phyloP scores from a whole-genome alignment of 2,888 invertebrate genomes.

The Oegoconia quadripuncta region DNA sequence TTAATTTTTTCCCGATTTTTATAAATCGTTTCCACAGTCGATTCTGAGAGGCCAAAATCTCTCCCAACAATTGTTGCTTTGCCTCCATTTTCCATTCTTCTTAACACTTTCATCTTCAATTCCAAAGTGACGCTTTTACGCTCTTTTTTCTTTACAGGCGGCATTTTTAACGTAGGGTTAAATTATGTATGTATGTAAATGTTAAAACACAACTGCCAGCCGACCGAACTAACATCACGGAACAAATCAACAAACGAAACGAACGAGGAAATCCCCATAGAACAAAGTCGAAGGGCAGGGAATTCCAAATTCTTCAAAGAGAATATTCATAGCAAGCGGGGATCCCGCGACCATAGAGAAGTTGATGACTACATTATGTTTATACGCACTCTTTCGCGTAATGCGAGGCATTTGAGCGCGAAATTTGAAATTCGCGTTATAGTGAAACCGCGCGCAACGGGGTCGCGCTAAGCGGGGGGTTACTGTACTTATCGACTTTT shows the following conservation, averaged over 20 bases:
- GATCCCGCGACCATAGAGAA: slow-evolving; percentile 3
- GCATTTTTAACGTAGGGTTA: slow-evolving; percentile 14
- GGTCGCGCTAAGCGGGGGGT: no score
- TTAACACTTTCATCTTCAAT: slow-evolving; percentile 16
- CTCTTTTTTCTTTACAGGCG: slow-evolving; percentile 14
- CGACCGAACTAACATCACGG: slow-evolving; percentile 1
- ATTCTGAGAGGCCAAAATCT: slow-evolving; percentile 4
- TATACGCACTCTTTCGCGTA: slow-evolving; percentile 7
- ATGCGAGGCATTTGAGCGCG: no score
- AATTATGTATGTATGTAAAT: slow-evolving; percentile 14
- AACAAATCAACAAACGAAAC: not conserved
- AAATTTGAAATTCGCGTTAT: no score
- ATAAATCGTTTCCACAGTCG: not conserved
- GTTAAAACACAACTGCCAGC: no score
- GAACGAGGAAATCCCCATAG: slow-evolving; percentile 10
- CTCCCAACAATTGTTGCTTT: slow-evolving; percentile 5
- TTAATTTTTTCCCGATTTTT: slow-evolving; percentile 4
- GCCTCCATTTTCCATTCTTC: slow-evolving; percentile 16
- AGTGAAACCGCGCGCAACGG: no score
- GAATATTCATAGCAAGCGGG: slow-evolving; percentile 3
- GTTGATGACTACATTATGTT: slow-evolving; percentile 5
- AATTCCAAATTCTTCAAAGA: slow-evolving; percentile 1
- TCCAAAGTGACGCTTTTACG: slow-evolving; percentile 10
- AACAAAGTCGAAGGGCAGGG: slow-evolving; percentile 8
- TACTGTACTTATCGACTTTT: no score